These are phyloP conservation scores for Lasioglossum albipes DNA, from an alignment of 1,140 invertebrate genomes.

Conservation along the genomic window DNA sequence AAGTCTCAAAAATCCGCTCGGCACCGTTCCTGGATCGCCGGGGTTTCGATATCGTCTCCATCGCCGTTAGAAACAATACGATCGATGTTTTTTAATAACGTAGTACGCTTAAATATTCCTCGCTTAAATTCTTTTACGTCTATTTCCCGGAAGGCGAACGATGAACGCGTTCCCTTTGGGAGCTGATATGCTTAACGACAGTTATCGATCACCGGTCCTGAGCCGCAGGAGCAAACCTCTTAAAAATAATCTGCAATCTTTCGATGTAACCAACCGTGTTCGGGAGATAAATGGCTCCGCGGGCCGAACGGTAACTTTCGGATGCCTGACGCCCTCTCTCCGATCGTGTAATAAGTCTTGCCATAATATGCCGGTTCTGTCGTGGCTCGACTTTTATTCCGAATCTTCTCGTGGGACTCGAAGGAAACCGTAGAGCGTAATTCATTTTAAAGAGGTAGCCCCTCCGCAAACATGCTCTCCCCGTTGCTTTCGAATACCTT, in stretches of 20 bases:
- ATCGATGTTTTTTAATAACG: no score
- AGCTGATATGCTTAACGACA: constrained; percentile 3
- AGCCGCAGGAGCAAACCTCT: background rate
- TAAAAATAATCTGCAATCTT: constrained; percentile 6
- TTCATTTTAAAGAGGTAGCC: no score
- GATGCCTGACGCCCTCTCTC: background rate
- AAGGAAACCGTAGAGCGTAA: background rate
- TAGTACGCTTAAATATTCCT: no score
- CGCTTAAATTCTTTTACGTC: background rate
- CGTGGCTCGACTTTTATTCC: background rate
- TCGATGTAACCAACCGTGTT: constrained; percentile 5
- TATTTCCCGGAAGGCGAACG: background rate
- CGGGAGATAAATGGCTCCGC: background rate
- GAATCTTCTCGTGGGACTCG: background rate
- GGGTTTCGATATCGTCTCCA: no score
- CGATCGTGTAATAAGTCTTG: constrained; percentile 2
- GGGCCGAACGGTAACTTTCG: background rate
- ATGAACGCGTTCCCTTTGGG: background rate
- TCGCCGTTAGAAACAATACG: no score
- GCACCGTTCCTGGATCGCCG: no score
- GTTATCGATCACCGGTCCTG: background rate
- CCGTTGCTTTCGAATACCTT: no score
- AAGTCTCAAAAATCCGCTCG: no score
- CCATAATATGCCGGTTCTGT: constrained; percentile 1
- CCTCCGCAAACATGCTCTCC: no score